Percentiles rank a stretch among this genome's conserved stretches.
phyloP scores from a whole-genome alignment of 2,113 vertebrate species.

The Gymnogyps californianus region DNA sequence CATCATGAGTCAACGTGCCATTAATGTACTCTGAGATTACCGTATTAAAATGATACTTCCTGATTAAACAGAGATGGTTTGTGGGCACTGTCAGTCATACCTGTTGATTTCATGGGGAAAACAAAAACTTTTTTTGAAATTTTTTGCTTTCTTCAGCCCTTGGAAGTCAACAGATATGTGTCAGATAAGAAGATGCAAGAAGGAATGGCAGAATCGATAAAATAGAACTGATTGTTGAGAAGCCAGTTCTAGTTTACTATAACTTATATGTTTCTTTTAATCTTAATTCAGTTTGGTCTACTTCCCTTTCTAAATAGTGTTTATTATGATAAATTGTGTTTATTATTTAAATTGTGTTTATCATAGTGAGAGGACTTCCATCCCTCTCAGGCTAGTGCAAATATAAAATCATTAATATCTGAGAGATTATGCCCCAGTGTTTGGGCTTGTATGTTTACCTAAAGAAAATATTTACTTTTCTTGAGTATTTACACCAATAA shows the following conservation, averaged over 20 bases:
- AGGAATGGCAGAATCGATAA: not conserved
- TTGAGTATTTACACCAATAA: not conserved
- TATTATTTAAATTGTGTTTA: not conserved
- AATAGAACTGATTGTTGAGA: not conserved
- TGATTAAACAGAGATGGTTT: not conserved
- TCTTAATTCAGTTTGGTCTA: not conserved
- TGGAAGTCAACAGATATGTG: not conserved
- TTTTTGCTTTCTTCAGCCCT: not conserved
- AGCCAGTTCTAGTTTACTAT: not conserved
- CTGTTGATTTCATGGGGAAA: not conserved
- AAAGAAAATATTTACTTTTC: not conserved
- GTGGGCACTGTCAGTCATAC: not conserved
- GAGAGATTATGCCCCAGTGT: not conserved
- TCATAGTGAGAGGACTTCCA: not conserved
- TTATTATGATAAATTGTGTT: not conserved
- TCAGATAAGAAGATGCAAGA: not conserved
- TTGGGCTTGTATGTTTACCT: not conserved
- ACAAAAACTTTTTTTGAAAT: accelerated
- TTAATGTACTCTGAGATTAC: not conserved
- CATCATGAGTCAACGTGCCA: not conserved
- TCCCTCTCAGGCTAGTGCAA: not conserved
- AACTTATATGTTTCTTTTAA: not conserved
- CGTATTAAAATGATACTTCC: not conserved
- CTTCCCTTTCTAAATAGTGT: not conserved
- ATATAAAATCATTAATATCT: not conserved